Percentiles rank a stretch among this genome's conserved stretches.
These are phyloP conservation scores for Zeus faber DNA, from an alignment of 2,113 vertebrate species.

Conservation along the genomic window DNA sequence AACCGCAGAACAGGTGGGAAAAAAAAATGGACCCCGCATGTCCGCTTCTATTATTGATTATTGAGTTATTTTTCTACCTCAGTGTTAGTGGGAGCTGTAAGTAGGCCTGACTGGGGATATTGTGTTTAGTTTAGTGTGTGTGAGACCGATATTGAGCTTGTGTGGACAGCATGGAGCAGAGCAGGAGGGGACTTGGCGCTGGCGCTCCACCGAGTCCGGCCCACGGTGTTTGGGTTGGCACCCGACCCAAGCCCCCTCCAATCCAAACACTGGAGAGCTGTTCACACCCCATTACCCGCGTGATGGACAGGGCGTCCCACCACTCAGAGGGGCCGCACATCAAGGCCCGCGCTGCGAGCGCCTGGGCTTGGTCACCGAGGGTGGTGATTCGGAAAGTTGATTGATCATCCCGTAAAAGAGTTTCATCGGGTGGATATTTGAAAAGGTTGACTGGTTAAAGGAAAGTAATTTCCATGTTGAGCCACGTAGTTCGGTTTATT, in stretches of 20 bases:
- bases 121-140: slow-evolving; percentile 60
- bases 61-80: slow-evolving; percentile 21
- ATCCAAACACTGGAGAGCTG: slow-evolving; percentile 72
- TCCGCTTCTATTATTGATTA: too few relatives aligned
- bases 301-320: slow-evolving; percentile 82
- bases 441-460: slow-evolving; percentile 14
- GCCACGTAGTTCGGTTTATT: neutral
- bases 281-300: slow-evolving; percentile 79
- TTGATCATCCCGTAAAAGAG: slow-evolving; percentile 37
- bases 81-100: slow-evolving; percentile 43
- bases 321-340: slow-evolving; percentile 56
- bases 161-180: slow-evolving; percentile 77
- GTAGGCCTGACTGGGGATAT: slow-evolving; percentile 56
- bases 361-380: slow-evolving; percentile 43
- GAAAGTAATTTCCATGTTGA: slow-evolving; percentile 3
- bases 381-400: slow-evolving; percentile 40
- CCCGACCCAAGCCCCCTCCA: slow-evolving; percentile 47
- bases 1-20: too few relatives aligned
- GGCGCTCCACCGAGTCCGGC: slow-evolving; percentile 53
- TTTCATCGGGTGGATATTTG: slow-evolving; percentile 23
- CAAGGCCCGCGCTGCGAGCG: slow-evolving; percentile 13
- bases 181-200: slow-evolving; percentile 70
- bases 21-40: too few relatives aligned
- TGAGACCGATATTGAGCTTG: slow-evolving; percentile 63
- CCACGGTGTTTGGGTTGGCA: slow-evolving; percentile 78